Conservation (phyloP, 2,113 vertebrate species). For the Phaethornis superciliosus region DNA sequence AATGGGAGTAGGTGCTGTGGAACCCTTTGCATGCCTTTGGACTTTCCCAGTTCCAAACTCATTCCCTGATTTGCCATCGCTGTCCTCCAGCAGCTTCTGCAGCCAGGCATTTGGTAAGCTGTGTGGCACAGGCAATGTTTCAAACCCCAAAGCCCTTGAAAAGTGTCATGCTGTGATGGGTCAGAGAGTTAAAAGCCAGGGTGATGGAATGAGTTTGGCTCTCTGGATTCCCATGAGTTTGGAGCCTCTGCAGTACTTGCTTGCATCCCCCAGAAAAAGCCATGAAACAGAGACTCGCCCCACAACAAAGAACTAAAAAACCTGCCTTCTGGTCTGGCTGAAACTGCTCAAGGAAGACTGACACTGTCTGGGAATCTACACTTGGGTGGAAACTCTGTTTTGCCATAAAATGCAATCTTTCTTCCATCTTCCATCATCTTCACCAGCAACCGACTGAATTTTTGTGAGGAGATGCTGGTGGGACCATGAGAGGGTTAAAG, state of each 20-base stretch:
- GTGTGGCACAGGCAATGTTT: background rate
- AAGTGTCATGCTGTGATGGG: background rate
- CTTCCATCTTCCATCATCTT: background rate
- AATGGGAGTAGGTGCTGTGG: slow-evolving; percentile 14
- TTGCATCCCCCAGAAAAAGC: background rate
- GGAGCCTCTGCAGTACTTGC: background rate
- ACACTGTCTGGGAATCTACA: background rate
- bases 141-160: background rate
- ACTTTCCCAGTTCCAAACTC: background rate
- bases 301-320: background rate
- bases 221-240: background rate
- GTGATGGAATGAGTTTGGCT: background rate
- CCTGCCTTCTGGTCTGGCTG: background rate
- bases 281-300: background rate
- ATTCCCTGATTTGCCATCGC: background rate
- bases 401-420: background rate
- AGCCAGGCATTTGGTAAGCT: background rate
- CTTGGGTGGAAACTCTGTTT: background rate
- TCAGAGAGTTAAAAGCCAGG: background rate
- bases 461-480: background rate
- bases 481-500: background rate
- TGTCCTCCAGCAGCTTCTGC: background rate
- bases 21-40: background rate
- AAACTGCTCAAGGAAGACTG: background rate
- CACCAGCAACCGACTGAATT: background rate